Evolutionary conservation across 2,797 vertebrate genomes (phyloP).

Genomic region (Sebastes glaucus): DNA sequence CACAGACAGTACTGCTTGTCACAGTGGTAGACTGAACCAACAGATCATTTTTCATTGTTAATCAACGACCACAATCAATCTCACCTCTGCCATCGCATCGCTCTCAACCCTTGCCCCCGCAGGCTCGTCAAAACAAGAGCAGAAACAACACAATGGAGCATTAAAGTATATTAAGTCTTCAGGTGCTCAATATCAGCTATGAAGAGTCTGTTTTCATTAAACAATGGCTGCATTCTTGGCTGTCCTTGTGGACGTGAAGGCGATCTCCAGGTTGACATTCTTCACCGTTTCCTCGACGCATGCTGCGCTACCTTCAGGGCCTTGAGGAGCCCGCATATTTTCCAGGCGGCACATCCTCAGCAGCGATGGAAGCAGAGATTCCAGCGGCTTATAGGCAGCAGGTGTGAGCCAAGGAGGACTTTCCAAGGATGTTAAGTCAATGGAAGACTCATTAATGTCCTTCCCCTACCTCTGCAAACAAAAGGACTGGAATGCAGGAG

Average conservation of each 20-base stretch:
- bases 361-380: slow-evolving; percentile 59
- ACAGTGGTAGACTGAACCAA: not conserved
- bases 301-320: slow-evolving; percentile 62
- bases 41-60: slow-evolving; percentile 17
- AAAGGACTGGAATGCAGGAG: slow-evolving; percentile 84
- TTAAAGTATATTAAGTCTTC: slow-evolving; percentile 78
- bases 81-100: slow-evolving; percentile 8
- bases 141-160: slow-evolving; percentile 63
- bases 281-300: slow-evolving; percentile 76
- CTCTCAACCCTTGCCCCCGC: slow-evolving; percentile 42
- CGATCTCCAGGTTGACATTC: slow-evolving; percentile 77
- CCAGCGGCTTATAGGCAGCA: slow-evolving; percentile 72
- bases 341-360: slow-evolving; percentile 79
- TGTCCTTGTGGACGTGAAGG: slow-evolving; percentile 64
- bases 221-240: slow-evolving; percentile 85
- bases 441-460: slow-evolving; percentile 79
- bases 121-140: slow-evolving; percentile 63
- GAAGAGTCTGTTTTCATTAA: slow-evolving; percentile 58
- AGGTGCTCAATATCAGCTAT: slow-evolving; percentile 82
- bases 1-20: not conserved
- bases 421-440: slow-evolving; percentile 86
- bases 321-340: slow-evolving; percentile 70
- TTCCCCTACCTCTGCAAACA: slow-evolving; percentile 82
- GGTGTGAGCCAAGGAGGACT: slow-evolving; percentile 80
- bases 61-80: slow-evolving; percentile 48